These are phyloP conservation scores for Ageneiosus marmoratus DNA, from an alignment of 2,113 vertebrate genomes.

Conservation along the genomic window DNA sequence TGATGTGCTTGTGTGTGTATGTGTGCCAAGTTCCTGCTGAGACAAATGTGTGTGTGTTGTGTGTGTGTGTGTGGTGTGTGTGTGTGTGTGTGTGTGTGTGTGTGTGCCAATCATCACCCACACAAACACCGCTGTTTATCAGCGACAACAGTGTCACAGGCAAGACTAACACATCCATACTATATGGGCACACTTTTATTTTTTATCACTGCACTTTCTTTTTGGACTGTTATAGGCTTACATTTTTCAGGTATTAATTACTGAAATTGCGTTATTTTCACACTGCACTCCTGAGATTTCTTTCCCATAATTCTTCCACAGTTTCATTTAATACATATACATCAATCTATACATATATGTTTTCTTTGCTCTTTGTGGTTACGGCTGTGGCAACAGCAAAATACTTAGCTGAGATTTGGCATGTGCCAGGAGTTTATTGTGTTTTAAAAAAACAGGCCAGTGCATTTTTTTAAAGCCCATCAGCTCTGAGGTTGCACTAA, in stretches of 20 bases:
- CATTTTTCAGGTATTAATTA: slow-evolving; percentile 14
- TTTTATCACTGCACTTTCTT: background rate
- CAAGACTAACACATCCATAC: slow-evolving; percentile 14
- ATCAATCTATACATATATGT: background rate
- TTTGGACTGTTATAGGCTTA: slow-evolving; percentile 12
- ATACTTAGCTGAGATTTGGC: slow-evolving; percentile 13
- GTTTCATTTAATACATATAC: slow-evolving; percentile 12
- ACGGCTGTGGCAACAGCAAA: slow-evolving; percentile 1
- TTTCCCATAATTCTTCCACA: background rate
- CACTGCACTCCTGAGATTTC: background rate
- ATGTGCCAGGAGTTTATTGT: slow-evolving; percentile 2
- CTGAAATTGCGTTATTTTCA: slow-evolving; percentile 10
- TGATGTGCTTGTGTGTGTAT: slow-evolving; percentile 37
- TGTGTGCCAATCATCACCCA: background rate
- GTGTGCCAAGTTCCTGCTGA: slow-evolving; percentile 42
- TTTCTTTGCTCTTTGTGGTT: background rate
- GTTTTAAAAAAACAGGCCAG: slow-evolving; percentile 10
- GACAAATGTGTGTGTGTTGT: slow-evolving; percentile 25
- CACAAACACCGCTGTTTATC: background rate
- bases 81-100: slow-evolving; percentile 28
- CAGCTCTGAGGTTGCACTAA: background rate
- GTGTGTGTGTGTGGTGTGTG: slow-evolving; percentile 26
- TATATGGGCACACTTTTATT: slow-evolving; percentile 1
- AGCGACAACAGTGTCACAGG: background rate
- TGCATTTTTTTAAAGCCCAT: slow-evolving; percentile 4